A percentile compares a stretch with the other conserved stretches of the same genome.
Evolutionary conservation across 1,140 invertebrate species (phyloP).

Genomic region (Drosophila cardini): DNA sequence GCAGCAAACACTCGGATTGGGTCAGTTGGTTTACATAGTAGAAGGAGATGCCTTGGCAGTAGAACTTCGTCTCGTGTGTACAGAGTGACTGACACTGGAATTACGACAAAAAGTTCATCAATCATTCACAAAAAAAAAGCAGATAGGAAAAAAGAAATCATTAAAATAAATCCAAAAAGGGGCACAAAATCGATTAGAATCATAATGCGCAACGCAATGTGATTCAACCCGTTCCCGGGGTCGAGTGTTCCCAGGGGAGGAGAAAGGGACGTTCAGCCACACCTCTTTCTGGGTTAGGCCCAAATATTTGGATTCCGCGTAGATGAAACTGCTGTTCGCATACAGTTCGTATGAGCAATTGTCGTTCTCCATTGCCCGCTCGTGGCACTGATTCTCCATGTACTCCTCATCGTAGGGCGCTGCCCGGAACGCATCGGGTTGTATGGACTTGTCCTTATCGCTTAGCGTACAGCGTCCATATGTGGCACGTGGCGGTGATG

Average conservation of each 20-base stretch:
- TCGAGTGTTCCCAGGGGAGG: no score
- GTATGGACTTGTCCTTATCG: constrained; percentile 87
- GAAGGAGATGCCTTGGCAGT: constrained; percentile 82
- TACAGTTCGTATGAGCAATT: constrained; percentile 82
- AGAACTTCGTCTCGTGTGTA: constrained; percentile 74
- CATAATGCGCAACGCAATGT: constrained; percentile 60
- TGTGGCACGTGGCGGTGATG: constrained; percentile 43
- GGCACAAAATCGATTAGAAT: constrained; percentile 62
- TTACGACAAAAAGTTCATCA: constrained; percentile 57
- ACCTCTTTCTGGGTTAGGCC: constrained; percentile 84
- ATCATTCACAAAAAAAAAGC: constrained; percentile 47
- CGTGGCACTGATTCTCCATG: constrained; percentile 88
- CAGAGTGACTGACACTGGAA: constrained; percentile 79
- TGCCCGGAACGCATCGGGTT: constrained; percentile 87
- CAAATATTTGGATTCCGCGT: constrained; percentile 79
- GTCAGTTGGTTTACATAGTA: constrained; percentile 60
- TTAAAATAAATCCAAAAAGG: neutral
- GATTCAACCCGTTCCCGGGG: constrained; percentile 16
- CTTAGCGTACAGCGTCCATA: constrained; percentile 87
- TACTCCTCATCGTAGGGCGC: constrained; percentile 88
- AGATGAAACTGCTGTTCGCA: constrained; percentile 82
- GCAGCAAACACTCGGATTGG: constrained; percentile 84
- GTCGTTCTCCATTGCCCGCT: constrained; percentile 70
- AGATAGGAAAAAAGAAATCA: no score
- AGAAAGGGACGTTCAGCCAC: constrained; percentile 23